These are phyloP conservation scores for Hippolais icterina DNA, from an alignment of 2,113 vertebrate genomes.

Conservation along the genomic window DNA sequence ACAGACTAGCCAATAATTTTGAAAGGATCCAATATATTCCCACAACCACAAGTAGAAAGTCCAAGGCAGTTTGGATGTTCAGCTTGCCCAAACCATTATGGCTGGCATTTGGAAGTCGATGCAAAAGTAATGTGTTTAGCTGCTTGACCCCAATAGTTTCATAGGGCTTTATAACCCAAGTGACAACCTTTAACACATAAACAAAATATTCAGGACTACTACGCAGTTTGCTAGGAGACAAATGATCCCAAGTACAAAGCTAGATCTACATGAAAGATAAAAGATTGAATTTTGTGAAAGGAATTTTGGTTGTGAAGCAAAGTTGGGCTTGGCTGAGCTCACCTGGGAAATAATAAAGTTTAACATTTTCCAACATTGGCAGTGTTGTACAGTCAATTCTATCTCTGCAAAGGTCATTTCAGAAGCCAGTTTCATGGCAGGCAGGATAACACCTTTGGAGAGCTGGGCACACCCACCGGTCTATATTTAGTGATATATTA, in stretches of 20 bases:
- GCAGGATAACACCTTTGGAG: conserved; percentile 12
- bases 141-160: conserved; percentile 35
- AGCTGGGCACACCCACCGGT: background rate
- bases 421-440: background rate
- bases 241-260: background rate
- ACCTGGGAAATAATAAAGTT: conserved; percentile 45
- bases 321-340: conserved; percentile 19
- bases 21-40: conserved; percentile 33
- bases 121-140: conserved; percentile 20
- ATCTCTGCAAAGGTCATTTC: conserved; percentile 16
- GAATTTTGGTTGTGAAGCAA: conserved; percentile 17
- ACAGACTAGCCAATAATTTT: conserved; percentile 37
- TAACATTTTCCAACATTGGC: conserved; percentile 22
- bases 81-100: background rate
- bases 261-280: conserved; percentile 39
- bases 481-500: conserved; percentile 54
- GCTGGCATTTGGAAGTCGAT: background rate
- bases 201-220: conserved; percentile 5
- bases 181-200: conserved; percentile 54
- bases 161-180: conserved; percentile 29
- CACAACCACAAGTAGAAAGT: conserved; percentile 35
- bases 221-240: conserved; percentile 12
- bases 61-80: conserved; percentile 38
- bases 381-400: background rate
- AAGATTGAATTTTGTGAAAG: conserved; percentile 2